Base-by-base conservation (phyloP, 2,797 vertebrate species). In the Hafferia zeledoni region DNA sequence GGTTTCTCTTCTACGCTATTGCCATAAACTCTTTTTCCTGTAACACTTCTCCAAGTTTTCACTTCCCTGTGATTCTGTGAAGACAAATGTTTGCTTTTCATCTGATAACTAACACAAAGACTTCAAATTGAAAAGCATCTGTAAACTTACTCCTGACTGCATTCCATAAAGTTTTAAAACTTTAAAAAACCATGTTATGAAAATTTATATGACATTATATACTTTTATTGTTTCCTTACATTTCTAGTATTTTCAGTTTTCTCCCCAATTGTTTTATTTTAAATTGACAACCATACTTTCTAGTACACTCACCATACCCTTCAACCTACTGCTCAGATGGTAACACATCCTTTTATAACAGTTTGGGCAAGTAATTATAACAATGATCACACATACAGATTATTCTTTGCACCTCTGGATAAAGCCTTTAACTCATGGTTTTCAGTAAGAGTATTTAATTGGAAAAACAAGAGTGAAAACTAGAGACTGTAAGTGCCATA, bases 401-500 rank as follows among this genome's bases (percentile, higher is more conserved):
- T 87, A 91, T 92, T 94, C 59, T 63, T 93, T 90, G 80, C 70
- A 76, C 60, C 79, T 79, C 83, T 64, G 52, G 76, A 55, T 47
- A 94, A 95, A 81, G 27, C 55, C 65, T 75, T 87, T 67, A 71
- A 75, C 87, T 67, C 74, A 25, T 6, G 1, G 4, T 95, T 95
- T 89, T 75, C 72, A 53, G 78, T 83, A 87, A 86, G 46, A 78
- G 14, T 70, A 35, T 80, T 94, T 82, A 81, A 89, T 50, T 88
- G 59, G 88, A 86, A 95, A 96, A 97, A 74, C 37, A 56, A 84
- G 84, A 81, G 79, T 84, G 92, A 93, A 95, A 86, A 96, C 63
- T 89, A 75, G 91, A 71, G 67, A 47, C 53, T 44, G 52, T 24
- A 89, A 95, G 86, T 50, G 64, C 63, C 56, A 56, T 37, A 69